These are phyloP conservation scores for Chloropsis hardwickii DNA, from an alignment of 2,113 vertebrate species.

Conservation along the genomic window DNA sequence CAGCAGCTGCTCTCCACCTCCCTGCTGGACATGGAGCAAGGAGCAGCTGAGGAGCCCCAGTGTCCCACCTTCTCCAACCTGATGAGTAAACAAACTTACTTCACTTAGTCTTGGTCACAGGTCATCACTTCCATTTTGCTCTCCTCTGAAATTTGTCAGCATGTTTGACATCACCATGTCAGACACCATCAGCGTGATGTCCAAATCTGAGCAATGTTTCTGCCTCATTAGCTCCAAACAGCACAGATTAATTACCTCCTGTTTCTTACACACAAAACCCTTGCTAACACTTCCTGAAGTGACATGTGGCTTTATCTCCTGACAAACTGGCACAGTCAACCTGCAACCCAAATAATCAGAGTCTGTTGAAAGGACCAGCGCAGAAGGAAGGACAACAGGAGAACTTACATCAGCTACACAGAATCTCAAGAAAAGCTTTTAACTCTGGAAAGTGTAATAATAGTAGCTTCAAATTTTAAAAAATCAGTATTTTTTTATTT, in stretches of 20 bases:
- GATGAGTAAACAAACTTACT: neutral
- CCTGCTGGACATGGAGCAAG: fast-evolving
- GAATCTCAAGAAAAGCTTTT: neutral
- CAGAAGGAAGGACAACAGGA: neutral
- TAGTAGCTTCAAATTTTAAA: neutral
- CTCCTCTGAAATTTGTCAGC: neutral
- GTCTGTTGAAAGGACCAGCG: neutral
- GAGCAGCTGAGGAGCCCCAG: neutral
- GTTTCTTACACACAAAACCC: neutral
- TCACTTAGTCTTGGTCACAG: neutral
- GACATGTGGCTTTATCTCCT: neutral
- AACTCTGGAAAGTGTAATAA: neutral
- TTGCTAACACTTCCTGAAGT: neutral
- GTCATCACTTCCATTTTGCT: neutral
- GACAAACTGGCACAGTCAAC: neutral
- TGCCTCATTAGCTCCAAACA: conserved; percentile 11
- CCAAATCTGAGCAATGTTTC: neutral
- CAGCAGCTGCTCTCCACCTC: neutral
- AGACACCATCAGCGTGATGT: neutral
- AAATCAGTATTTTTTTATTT: neutral
- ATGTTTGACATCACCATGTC: neutral
- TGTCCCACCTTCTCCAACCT: neutral
- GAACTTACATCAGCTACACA: neutral
- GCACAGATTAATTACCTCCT: conserved; percentile 16
- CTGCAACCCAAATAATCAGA: neutral